Percentiles rank a stretch among this genome's conserved stretches.
These are phyloP conservation scores for Gymnothorax javanicus DNA, from an alignment of 2,797 vertebrate species.

Conservation along the genomic window DNA sequence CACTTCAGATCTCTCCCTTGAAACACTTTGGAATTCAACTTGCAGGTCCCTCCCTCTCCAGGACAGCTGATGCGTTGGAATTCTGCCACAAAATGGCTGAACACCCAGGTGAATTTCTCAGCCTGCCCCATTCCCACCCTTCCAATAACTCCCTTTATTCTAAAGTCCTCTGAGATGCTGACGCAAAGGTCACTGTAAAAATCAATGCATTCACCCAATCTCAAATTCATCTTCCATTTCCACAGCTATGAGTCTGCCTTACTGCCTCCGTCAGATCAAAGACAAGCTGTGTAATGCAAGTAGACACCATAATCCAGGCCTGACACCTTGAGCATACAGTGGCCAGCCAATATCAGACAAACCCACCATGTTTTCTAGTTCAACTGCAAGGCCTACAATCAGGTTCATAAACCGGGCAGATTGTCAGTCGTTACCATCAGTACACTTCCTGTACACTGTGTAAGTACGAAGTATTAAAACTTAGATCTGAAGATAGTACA, in stretches of 20 bases:
- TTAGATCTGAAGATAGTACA: not conserved
- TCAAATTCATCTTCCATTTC: not conserved
- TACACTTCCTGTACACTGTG: not conserved
- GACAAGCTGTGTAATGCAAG: not conserved
- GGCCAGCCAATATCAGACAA: not conserved
- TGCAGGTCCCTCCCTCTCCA: not conserved
- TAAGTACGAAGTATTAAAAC: not conserved
- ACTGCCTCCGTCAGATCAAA: not conserved
- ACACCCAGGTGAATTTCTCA: not conserved
- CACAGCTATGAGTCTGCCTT: not conserved
- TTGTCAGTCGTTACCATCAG: not conserved
- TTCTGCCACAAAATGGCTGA: not conserved
- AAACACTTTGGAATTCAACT: constrained; percentile 8
- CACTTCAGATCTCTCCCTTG: not conserved
- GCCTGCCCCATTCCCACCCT: not conserved
- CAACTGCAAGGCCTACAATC: not conserved
- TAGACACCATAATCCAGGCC: not conserved
- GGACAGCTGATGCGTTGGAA: constrained; percentile 3
- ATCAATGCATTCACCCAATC: not conserved
- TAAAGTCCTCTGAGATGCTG: not conserved
- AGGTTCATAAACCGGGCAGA: not conserved
- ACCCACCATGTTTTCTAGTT: not conserved
- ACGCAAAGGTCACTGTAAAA: not conserved
- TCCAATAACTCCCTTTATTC: not conserved
- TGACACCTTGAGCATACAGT: not conserved